A percentile compares a stretch with the other conserved stretches of the same genome.
phyloP scores from a whole-genome alignment of 2,113 vertebrate species.

The Pomatostomus ruficeps region DNA sequence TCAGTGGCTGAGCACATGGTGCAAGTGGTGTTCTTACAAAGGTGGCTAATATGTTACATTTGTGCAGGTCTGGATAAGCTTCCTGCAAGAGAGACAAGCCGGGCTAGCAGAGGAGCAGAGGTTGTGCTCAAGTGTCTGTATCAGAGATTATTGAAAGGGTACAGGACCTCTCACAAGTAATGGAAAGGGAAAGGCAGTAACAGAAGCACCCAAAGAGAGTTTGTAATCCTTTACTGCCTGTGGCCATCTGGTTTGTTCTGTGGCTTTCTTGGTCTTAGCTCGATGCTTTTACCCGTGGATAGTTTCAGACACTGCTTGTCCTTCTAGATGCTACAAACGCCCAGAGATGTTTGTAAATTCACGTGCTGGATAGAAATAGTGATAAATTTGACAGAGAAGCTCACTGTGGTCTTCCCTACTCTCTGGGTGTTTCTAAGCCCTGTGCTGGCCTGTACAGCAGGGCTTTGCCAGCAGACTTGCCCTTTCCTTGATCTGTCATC shows the following conservation, averaged over 20 bases:
- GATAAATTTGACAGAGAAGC: not conserved
- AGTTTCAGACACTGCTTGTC: not conserved
- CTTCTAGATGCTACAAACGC: not conserved
- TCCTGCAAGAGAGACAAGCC: not conserved
- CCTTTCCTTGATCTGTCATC: not conserved
- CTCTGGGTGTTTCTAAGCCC: not conserved
- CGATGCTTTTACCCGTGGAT: not conserved
- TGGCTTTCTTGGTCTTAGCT: not conserved
- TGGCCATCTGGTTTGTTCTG: not conserved
- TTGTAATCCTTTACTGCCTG: not conserved
- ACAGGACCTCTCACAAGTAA: not conserved
- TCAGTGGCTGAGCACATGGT: not conserved
- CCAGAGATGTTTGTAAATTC: not conserved
- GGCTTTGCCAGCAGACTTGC: not conserved
- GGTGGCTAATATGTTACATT: not conserved
- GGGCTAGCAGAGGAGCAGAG: not conserved
- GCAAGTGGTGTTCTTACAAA: not conserved
- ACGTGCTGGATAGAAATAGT: fast-evolving
- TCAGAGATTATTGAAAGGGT: not conserved
- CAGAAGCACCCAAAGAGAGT: not conserved
- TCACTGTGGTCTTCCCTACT: not conserved
- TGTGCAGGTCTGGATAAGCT: not conserved
- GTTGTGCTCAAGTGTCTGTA: not conserved
- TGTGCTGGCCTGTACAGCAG: not conserved
- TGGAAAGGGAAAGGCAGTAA: not conserved